These are phyloP conservation scores for Nicator chloris DNA, from an alignment of 2,113 vertebrate genomes.

Conservation along the genomic window DNA sequence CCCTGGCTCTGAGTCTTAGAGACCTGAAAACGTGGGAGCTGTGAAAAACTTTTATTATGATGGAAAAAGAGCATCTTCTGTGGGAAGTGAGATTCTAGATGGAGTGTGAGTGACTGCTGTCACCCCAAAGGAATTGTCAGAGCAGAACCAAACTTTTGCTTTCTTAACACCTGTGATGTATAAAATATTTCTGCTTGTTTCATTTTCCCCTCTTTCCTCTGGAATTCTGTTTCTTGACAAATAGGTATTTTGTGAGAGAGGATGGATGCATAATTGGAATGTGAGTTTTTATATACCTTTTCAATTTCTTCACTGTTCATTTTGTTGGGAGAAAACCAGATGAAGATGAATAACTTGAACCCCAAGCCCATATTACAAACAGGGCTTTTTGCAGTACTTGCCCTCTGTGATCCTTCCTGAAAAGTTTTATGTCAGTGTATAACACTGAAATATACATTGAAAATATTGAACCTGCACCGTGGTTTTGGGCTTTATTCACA, in stretches of 20 bases:
- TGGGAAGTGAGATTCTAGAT: not conserved
- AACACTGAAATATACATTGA: not conserved
- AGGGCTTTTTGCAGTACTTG: not conserved
- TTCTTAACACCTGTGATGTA: not conserved
- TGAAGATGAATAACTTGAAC: not conserved
- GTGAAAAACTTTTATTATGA: not conserved
- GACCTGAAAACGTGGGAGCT: not conserved
- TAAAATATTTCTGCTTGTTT: not conserved
- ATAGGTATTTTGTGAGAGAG: not conserved
- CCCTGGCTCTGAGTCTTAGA: not conserved
- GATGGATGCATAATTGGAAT: rapidly evolving
- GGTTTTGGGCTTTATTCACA: not conserved
- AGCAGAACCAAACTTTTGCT: not conserved
- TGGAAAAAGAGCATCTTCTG: not conserved
- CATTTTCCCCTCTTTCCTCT: not conserved
- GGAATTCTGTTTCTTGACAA: not conserved
- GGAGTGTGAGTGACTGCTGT: not conserved
- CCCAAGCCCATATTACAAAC: not conserved
- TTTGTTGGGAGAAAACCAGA: not conserved
- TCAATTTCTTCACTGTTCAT: not conserved
- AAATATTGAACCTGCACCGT: rapidly evolving
- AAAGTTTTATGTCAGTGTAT: not conserved
- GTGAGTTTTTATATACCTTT: not conserved
- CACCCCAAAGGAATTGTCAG: not conserved
- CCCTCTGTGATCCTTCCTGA: not conserved